Base-by-base conservation (phyloP, 2,113 vertebrate species). In the Neogobius melanostomus region DNA sequence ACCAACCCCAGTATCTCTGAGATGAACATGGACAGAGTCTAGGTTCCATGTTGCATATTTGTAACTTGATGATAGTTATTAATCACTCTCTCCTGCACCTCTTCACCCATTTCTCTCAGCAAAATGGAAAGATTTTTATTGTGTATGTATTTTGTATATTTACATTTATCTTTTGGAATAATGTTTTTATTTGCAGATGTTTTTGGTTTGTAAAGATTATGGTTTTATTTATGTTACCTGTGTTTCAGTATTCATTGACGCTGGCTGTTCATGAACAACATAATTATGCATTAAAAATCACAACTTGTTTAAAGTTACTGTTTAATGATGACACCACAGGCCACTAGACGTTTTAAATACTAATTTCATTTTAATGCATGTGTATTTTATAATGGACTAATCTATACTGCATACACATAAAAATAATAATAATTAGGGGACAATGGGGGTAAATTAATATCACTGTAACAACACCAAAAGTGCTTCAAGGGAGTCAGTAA, bases 161-260 rank as follows among this genome's bases (percentile, higher is more conserved):
- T 28, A 75, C 72, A 50, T 77, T 84, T 72, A 80, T 84, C 52
- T 85, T 80, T 79, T 68, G 71, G 69, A 69, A 52, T 67, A 63
- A 49, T 21, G 45, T 86, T 88, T 90, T 80, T 84, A 86, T 89
- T 66, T 42, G 77, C 71, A 64, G 36, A 74, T 64, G 51, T 80
- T 73, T 87, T 49, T 61, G 44, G 42, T 65, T 68, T 73, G 47
- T 68, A 43, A 83, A 49, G 53, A 66, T 53, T 6, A 64, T 80
- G 79, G 82, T 84, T 85, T 67, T 85, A 77, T 85, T 72, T 70
- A 76, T 87, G 74, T n/a, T 77, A 70, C 80, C 49, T 81, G 76
- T 84, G 53, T 79, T 81, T 75, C 80, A 86, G 83, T 63, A 78
- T 83, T 87, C 80, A 88, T 76, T 90, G 80, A 87, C 77, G 84